Conservation (phyloP, 1,140 invertebrate genomes). For the Megalopta genalis region DNA sequence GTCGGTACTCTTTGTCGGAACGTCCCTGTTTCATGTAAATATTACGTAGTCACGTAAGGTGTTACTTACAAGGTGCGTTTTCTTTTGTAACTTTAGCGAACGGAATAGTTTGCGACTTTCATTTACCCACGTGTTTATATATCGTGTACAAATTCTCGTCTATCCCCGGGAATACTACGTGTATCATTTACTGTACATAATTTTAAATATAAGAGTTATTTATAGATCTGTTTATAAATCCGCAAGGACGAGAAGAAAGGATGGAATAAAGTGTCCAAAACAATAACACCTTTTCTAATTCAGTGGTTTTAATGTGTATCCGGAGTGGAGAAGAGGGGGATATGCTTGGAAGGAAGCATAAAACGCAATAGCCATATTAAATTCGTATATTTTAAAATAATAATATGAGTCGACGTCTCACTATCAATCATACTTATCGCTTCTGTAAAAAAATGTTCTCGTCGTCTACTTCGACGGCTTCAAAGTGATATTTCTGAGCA, state of each 20-base stretch:
- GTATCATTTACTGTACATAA: slow-evolving; percentile 51
- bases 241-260: not conserved
- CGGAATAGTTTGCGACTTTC: not conserved
- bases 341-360: too few relatives aligned
- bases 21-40: slow-evolving; percentile 26
- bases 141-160: slow-evolving; percentile 24
- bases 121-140: slow-evolving; percentile 33
- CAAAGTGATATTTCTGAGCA: slow-evolving; percentile 88
- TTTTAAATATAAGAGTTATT: slow-evolving; percentile 38
- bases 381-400: slow-evolving; percentile 43
- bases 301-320: not conserved
- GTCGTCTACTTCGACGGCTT: slow-evolving; percentile 71
- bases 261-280: slow-evolving; percentile 23
- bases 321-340: not conserved
- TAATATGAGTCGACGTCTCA: slow-evolving; percentile 23
- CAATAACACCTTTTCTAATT: slow-evolving; percentile 21
- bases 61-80: not conserved
- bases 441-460: not conserved
- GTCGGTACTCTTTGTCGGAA: too few relatives aligned
- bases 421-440: slow-evolving; percentile 8
- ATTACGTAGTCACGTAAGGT: not conserved
- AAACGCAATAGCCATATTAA: slow-evolving; percentile 5
- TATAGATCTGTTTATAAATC: slow-evolving; percentile 46
- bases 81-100: not conserved
- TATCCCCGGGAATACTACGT: not conserved